Conservation (phyloP, 2,888 invertebrate species). For the Ormyrus thymus region DNA sequence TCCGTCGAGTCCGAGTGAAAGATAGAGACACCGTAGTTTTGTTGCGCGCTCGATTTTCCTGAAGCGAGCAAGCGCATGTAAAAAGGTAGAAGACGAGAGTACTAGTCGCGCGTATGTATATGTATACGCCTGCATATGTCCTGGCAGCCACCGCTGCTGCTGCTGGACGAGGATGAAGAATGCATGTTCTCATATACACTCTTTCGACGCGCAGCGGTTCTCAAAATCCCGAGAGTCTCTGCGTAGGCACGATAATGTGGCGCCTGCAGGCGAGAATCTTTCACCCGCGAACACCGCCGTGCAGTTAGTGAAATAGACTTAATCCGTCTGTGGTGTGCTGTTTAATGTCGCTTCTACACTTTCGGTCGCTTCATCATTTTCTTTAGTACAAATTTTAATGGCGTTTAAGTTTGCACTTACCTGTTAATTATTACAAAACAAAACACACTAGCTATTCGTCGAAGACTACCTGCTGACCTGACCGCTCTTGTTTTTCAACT, state of each 20-base stretch:
- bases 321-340: background rate
- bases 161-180: slow-evolving; percentile 22
- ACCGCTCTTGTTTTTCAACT: too few species aligned
- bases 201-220: slow-evolving; percentile 9
- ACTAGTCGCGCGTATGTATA: background rate
- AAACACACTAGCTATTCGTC: too few species aligned
- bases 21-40: too few species aligned
- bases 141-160: background rate
- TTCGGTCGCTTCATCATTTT: background rate
- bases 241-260: background rate
- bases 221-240: slow-evolving; percentile 7
- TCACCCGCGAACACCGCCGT: background rate
- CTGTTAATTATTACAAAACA: too few species aligned
- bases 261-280: background rate
- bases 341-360: slow-evolving; percentile 1
- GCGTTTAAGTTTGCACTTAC: too few species aligned
- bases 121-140: too few species aligned
- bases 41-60: slow-evolving; percentile 27
- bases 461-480: too few species aligned
- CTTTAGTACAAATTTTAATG: too few species aligned
- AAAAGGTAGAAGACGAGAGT: background rate
- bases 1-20: too few species aligned
- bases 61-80: background rate
- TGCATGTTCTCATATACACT: slow-evolving; percentile 1
- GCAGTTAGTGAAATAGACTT: background rate